A percentile compares a stretch with the other conserved stretches of the same genome.
Evolutionary conservation across 2,113 vertebrate genomes (phyloP).

Genomic region (Leuciscus idus): DNA sequence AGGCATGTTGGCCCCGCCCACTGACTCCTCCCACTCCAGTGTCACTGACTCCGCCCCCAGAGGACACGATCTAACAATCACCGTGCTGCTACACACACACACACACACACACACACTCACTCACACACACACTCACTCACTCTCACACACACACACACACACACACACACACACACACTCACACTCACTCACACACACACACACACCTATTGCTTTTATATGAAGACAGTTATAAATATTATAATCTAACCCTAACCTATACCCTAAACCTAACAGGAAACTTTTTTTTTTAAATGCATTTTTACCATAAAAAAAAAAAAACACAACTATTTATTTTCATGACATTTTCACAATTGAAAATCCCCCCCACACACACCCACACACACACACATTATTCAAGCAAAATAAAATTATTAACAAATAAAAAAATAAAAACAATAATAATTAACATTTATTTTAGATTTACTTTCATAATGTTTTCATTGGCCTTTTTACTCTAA

Average conservation of each 20-base stretch:
- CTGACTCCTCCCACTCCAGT: background rate
- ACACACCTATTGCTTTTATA: too few relatives aligned
- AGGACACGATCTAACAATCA: slow-evolving; percentile 20
- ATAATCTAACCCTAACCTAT: too few relatives aligned
- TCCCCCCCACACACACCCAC: too few relatives aligned
- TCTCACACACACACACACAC: slow-evolving; percentile 2
- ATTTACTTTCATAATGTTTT: background rate
- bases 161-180: slow-evolving; percentile 45
- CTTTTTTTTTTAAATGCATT: too few relatives aligned
- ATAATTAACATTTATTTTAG: background rate
- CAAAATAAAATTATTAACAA: too few relatives aligned
- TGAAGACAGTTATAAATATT: too few relatives aligned
- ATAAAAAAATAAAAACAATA: too few relatives aligned
- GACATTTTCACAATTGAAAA: too few relatives aligned
- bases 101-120: slow-evolving; percentile 44
- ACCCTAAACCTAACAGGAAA: too few relatives aligned
- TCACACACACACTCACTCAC: background rate
- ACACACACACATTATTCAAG: background rate
- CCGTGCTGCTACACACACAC: slow-evolving; percentile 29
- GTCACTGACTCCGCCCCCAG: slow-evolving; percentile 16
- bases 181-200: slow-evolving; percentile 23
- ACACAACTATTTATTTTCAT: too few relatives aligned
- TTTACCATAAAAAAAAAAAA: too few relatives aligned
- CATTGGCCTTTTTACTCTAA: background rate
- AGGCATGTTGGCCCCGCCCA: slow-evolving; percentile 49